Evolutionary conservation across 2,888 invertebrate species (phyloP).

Genomic region (Drosophila tanythrix): DNA sequence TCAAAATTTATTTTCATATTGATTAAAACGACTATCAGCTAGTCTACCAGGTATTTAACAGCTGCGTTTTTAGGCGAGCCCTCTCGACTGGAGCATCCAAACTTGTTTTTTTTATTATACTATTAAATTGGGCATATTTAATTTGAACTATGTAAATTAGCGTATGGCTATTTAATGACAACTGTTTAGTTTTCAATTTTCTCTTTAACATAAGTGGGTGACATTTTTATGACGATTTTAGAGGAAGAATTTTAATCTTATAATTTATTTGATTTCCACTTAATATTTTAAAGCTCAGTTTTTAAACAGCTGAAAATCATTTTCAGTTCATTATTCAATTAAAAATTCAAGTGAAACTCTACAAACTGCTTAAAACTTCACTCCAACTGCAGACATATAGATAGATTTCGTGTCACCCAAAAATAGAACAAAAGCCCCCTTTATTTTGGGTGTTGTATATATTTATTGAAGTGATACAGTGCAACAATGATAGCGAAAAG

Average conservation of each 20-base stretch:
- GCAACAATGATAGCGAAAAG: slow-evolving; percentile 31
- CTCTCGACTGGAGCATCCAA: background rate
- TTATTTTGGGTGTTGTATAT: slow-evolving; percentile 2
- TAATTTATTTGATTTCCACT: background rate
- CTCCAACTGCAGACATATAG: background rate
- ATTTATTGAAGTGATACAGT: slow-evolving; percentile 6
- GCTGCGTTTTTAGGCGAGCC: background rate
- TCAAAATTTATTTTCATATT: background rate
- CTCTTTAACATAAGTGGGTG: background rate
- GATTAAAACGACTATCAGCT: background rate
- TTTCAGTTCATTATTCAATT: background rate
- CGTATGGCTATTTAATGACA: background rate
- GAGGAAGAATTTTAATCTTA: background rate
- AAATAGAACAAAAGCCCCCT: slow-evolving; percentile 4
- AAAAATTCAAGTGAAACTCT: background rate
- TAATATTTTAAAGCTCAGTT: background rate
- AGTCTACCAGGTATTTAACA: background rate
- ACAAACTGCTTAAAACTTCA: background rate
- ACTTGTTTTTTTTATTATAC: background rate
- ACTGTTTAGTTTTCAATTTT: background rate
- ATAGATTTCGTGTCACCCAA: background rate
- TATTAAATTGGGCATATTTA: background rate
- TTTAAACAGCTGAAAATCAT: background rate
- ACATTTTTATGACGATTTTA: background rate
- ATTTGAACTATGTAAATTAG: background rate